Conservation (phyloP, 1,140 invertebrate species). For the Bicyclus anynana region DNA sequence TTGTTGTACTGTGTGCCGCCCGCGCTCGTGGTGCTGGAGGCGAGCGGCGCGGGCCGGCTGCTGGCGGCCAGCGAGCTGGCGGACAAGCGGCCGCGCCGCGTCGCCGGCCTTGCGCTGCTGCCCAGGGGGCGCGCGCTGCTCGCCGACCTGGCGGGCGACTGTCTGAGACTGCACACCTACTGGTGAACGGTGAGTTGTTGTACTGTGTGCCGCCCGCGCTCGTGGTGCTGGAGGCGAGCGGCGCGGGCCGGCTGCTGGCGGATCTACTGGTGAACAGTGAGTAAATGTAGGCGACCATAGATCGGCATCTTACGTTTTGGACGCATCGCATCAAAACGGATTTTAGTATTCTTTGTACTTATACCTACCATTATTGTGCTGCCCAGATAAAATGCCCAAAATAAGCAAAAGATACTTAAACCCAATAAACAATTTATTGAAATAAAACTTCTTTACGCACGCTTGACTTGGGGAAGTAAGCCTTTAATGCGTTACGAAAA, state of each 20-base stretch:
- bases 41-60: slow-evolving; percentile 80
- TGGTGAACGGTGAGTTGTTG: slow-evolving; percentile 78
- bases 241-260: slow-evolving; percentile 82
- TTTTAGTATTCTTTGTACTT: too few species aligned
- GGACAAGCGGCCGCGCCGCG: slow-evolving; percentile 86
- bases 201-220: slow-evolving; percentile 69
- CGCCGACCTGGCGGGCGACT: slow-evolving; percentile 94
- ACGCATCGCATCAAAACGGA: too few species aligned
- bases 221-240: slow-evolving; percentile 83
- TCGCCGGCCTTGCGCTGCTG: slow-evolving; percentile 86
- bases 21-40: slow-evolving; percentile 83
- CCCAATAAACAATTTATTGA: too few species aligned
- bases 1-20: slow-evolving; percentile 43
- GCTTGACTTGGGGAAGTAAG: too few species aligned
- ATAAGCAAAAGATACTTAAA: too few species aligned
- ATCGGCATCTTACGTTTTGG: too few species aligned
- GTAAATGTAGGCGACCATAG: too few species aligned
- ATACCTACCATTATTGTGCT: too few species aligned
- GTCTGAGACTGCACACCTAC: slow-evolving; percentile 92
- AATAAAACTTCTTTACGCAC: too few species aligned
- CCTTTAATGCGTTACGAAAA: too few species aligned
- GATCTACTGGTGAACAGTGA: slow-evolving; percentile 85
- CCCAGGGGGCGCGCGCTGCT: slow-evolving; percentile 85
- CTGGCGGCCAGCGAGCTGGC: slow-evolving; percentile 89
- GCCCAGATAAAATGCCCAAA: too few species aligned